phyloP scores from a whole-genome alignment of 2,113 vertebrate species.

The Scopus umbretta region DNA sequence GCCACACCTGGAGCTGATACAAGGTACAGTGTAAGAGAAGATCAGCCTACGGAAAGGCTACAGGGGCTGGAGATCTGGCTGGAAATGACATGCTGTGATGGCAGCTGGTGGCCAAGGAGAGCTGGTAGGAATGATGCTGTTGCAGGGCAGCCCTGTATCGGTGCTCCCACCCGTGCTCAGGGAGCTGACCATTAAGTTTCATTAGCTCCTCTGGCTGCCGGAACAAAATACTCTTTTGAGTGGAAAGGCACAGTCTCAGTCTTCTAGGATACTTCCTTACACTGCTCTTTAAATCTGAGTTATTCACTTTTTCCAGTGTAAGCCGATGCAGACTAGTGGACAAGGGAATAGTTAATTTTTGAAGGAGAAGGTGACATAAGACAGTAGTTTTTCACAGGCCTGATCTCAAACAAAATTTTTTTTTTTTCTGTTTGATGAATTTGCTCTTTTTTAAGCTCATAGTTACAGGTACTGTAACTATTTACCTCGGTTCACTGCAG shows the following conservation, averaged over 20 bases:
- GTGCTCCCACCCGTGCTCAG: not conserved
- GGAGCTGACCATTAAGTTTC: not conserved
- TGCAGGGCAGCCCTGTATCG: fast-evolving
- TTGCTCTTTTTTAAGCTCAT: not conserved
- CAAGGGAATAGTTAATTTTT: not conserved
- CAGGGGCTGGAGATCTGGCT: not conserved
- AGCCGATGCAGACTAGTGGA: not conserved
- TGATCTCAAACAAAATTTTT: not conserved
- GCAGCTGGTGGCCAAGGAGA: not conserved
- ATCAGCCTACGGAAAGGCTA: not conserved
- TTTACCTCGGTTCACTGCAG: not conserved
- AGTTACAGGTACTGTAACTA: not conserved
- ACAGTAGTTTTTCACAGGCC: not conserved
- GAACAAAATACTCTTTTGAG: not conserved
- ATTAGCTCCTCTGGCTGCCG: not conserved
- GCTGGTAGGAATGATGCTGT: not conserved
- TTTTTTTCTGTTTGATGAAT: not conserved
- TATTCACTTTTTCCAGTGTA: not conserved
- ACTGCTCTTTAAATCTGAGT: not conserved
- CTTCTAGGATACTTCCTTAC: not conserved
- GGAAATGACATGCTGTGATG: not conserved
- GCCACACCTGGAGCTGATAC: not conserved
- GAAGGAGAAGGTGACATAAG: not conserved
- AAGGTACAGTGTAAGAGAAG: not conserved
- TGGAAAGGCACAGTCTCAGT: not conserved